Conservation (phyloP, 2,888 invertebrate species). For the Microplitis manilae region DNA sequence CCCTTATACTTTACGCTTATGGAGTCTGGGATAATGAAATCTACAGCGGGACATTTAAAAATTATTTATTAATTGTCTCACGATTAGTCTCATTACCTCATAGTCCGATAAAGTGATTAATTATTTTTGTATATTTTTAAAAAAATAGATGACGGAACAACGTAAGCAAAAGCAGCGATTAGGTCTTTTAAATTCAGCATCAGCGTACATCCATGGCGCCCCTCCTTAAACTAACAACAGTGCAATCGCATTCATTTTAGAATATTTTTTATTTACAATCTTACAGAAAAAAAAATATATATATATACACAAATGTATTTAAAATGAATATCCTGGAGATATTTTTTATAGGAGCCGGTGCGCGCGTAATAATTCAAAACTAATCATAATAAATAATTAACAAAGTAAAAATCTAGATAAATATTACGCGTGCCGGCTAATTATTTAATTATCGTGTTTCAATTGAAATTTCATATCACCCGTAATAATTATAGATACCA, state of each 20-base stretch:
- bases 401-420: too few relatives aligned
- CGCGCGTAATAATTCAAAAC: neutral
- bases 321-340: slow-evolving; percentile 1
- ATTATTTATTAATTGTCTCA: neutral
- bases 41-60: too few relatives aligned
- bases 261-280: slow-evolving; percentile 3
- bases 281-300: neutral
- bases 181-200: slow-evolving; percentile 86
- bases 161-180: slow-evolving; percentile 94
- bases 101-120: slow-evolving; percentile 21
- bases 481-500: neutral
- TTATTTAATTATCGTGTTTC: neutral
- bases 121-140: slow-evolving; percentile 30
- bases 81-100: neutral
- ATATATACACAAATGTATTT: neutral
- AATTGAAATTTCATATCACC: neutral
- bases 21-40: too few relatives aligned
- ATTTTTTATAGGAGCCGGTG: slow-evolving; percentile 11
- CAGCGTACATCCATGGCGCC: slow-evolving; percentile 77
- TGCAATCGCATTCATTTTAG: neutral
- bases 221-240: slow-evolving; percentile 58
- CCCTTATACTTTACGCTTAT: too few relatives aligned
- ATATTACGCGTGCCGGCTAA: neutral
- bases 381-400: neutral
- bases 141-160: slow-evolving; percentile 90